Evolutionary conservation across 1,140 invertebrate genomes (phyloP), one percentile per base, ranked within the genome.

Genomic region (Reticulitermes speratus): DNA sequence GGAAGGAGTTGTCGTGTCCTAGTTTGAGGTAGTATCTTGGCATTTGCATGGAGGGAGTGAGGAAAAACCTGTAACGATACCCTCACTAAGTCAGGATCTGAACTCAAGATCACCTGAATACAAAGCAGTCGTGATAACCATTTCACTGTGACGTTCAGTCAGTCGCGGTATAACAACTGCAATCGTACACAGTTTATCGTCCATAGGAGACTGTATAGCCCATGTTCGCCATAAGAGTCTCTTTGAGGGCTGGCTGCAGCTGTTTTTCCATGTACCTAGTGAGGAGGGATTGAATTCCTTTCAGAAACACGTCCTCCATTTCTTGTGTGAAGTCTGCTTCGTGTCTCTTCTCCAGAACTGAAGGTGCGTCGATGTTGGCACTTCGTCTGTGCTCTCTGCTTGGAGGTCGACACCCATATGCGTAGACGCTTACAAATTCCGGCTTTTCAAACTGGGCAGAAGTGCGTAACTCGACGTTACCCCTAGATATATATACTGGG

Each of bases 141-240:
- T 11, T 2, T 16, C 45, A 48, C 45, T 16, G 14, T 48, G 45
- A 16, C 14, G 9, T 48, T 16, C 0, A 16, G 0, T 12, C 45
- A 11, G 9, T 48, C 9, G 0, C 21, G 9, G 25, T 81, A 81
- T 23, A 30, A 12, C 16, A 11, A 14, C 14, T 32, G 11, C n/a
- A 14, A 30, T 82, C 1, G 16, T 12, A 0, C 12, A 82, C 2
- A 30, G n/a, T 14, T 84, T 75, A 85, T 90, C 90, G 92, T 87
- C 96, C 96, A 89, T 97, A 97, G 81, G 96, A 96, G 87, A 96
- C 93, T 3, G 96, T 96, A 89, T 96, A 97, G 23, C 96, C 96
- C 94, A 97, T 95, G 89, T 96, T 96, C 87, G 95, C 92, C 96
- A 96, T 96, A 25, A 97, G 91, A 5, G 96, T 96, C 88, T 97